Base-by-base conservation (phyloP, 2,888 invertebrate species). In the Amblyjoppa fuscipennis region DNA sequence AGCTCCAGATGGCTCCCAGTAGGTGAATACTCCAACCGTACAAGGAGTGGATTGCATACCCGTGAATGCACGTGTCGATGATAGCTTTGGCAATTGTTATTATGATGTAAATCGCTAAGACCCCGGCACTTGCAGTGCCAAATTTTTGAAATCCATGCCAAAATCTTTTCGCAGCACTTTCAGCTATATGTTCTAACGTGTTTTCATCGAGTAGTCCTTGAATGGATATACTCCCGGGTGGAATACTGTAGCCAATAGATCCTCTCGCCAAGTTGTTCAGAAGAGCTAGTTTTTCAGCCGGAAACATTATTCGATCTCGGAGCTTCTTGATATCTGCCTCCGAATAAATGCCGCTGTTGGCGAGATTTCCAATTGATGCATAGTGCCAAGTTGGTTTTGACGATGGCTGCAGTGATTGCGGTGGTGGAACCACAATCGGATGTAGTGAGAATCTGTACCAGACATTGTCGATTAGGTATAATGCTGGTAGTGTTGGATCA, bases 261-360 rank as follows among this genome's bases (percentile, higher is more conserved):
- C 83, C 82, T 76, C 79, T 28, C 75, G n/a, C n/a, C n/a, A n/a
- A n/a, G n/a, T n/a, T n/a, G n/a, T n/a, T n/a, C n/a, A n/a, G n/a
- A n/a, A n/a, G n/a, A n/a, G n/a, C n/a, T n/a, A n/a, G n/a, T 74
- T 81, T 86, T 79, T 70, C 75, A 1, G 69, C 81, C 0, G 77
- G 85, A 28, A 83, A 87, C 84, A 87, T 84, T 1, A 87, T 81
- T 41, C 86, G 75, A 25, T 88, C 71, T n/a, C n/a, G n/a, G n/a
- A n/a, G n/a, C n/a, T n/a, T n/a, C n/a, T n/a, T n/a, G n/a, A n/a
- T n/a, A n/a, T n/a, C n/a, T n/a, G n/a, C n/a, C n/a, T n/a, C n/a
- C n/a, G n/a, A n/a, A n/a, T n/a, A n/a, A n/a, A n/a, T n/a, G n/a
- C n/a, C n/a, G n/a, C n/a, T n/a, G n/a, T n/a, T n/a, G n/a, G n/a